Evolutionary conservation across 2,888 invertebrate genomes (phyloP).

Genomic region (Lysandra coridon): DNA sequence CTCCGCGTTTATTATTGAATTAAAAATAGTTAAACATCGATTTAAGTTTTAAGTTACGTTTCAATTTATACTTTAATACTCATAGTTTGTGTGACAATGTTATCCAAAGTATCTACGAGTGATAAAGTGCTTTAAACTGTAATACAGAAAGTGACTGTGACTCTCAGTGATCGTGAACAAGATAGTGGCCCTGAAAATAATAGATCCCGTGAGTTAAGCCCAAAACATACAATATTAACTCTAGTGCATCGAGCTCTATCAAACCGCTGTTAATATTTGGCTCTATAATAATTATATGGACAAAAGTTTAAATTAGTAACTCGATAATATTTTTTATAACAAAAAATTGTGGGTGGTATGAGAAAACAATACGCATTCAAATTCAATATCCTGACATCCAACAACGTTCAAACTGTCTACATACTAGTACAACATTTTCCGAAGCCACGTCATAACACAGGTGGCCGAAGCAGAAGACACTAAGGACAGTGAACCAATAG

Average conservation of each 20-base stretch:
- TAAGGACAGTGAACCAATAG: too few species aligned
- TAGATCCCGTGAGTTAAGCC: neutral
- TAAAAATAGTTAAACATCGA: neutral
- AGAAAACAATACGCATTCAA: too few species aligned
- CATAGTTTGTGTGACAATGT: neutral
- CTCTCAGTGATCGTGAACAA: neutral
- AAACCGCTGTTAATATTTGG: neutral
- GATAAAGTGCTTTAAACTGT: neutral
- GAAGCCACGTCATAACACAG: too few species aligned
- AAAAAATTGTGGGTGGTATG: too few species aligned
- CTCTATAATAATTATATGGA: too few species aligned
- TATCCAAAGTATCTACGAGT: neutral
- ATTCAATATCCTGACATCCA: too few species aligned
- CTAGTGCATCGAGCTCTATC: neutral
- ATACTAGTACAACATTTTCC: too few species aligned
- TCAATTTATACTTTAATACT: neutral
- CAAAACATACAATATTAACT: neutral
- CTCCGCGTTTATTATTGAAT: neutral
- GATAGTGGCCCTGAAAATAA: neutral
- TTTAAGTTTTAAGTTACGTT: slow-evolving; percentile 1
- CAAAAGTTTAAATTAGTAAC: too few species aligned
- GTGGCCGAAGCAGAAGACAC: too few species aligned
- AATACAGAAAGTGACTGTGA: neutral
- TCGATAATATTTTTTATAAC: too few species aligned
- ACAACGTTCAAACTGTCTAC: too few species aligned